Conservation (phyloP, 2,888 invertebrate genomes). For the Pandemis cinnamomeana region DNA sequence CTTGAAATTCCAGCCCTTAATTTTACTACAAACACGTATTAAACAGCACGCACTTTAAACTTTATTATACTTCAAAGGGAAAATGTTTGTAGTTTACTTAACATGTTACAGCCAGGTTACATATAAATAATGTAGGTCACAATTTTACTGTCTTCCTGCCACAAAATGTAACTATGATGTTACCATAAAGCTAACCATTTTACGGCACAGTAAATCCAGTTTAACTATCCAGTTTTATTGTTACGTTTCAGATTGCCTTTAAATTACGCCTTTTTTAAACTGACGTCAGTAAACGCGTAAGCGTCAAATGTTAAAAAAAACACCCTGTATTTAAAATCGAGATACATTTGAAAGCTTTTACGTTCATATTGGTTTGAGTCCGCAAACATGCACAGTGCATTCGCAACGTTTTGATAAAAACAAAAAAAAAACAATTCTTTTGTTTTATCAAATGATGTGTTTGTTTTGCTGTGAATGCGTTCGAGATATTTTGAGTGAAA, state of each 20-base stretch:
- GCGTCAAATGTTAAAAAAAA: background rate
- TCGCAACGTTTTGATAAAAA: background rate
- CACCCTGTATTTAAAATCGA: background rate
- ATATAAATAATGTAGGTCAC: conserved; percentile 15
- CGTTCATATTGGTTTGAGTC: background rate
- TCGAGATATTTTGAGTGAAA: too few relatives aligned
- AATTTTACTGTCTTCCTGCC: conserved; percentile 33
- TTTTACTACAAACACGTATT: background rate
- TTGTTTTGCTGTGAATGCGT: background rate
- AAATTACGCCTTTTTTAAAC: background rate
- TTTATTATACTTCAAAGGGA: background rate
- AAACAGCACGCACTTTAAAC: background rate
- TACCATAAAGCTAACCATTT: conserved; percentile 34
- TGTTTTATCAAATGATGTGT: background rate
- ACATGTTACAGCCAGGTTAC: conserved; percentile 10
- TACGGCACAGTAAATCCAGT: conserved; percentile 33
- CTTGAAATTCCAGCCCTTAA: background rate
- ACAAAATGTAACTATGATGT: conserved; percentile 28
- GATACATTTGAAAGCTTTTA: background rate
- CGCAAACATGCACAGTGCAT: background rate
- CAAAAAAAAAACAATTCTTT: background rate
- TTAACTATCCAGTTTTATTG: conserved; percentile 32
- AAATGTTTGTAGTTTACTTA: conserved; percentile 1
- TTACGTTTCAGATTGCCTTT: conserved; percentile 16
- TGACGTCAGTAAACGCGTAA: background rate